Evolutionary conservation across 2,888 invertebrate genomes (phyloP).

Genomic region (Gymnosoma rotundatum): DNA sequence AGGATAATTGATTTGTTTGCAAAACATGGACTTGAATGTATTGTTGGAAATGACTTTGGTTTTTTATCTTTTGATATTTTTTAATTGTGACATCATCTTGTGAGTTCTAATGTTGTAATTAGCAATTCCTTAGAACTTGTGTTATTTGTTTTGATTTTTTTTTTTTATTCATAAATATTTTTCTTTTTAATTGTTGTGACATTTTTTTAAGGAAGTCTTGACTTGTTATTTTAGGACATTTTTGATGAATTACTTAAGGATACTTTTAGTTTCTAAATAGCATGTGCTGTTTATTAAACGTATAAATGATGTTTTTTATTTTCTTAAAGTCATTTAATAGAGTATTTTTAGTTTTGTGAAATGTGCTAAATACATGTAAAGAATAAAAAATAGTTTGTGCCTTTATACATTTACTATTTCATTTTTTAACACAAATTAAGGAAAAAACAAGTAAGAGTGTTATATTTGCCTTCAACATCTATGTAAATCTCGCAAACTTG

Average conservation of each 20-base stretch:
- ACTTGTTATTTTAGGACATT: conserved; percentile 18
- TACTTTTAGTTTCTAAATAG: conserved; percentile 12
- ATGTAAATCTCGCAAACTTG: too few relatives aligned
- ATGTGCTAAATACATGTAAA: too few relatives aligned
- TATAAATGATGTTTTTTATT: too few relatives aligned
- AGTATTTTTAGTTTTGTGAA: too few relatives aligned
- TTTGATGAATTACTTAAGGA: conserved; percentile 59
- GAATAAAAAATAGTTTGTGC: too few relatives aligned
- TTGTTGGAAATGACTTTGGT: conserved; percentile 63
- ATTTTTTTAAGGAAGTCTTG: conserved; percentile 69
- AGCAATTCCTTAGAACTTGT: conserved; percentile 49
- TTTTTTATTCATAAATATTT: neutral
- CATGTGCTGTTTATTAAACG: conserved; percentile 33
- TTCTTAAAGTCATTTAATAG: too few relatives aligned
- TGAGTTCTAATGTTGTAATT: conserved; percentile 65
- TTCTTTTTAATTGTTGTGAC: conserved; percentile 74
- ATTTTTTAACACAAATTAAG: too few relatives aligned
- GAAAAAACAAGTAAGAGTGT: too few relatives aligned
- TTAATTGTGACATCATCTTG: conserved; percentile 64
- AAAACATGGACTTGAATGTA: conserved; percentile 75
- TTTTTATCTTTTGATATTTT: conserved; percentile 27
- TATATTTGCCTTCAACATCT: too few relatives aligned
- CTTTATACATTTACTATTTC: too few relatives aligned
- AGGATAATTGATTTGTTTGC: conserved; percentile 73
- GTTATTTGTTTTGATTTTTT: neutral